Evolutionary conservation across 2,797 vertebrate species (phyloP).

Genomic region (Heliangelus exortis): DNA sequence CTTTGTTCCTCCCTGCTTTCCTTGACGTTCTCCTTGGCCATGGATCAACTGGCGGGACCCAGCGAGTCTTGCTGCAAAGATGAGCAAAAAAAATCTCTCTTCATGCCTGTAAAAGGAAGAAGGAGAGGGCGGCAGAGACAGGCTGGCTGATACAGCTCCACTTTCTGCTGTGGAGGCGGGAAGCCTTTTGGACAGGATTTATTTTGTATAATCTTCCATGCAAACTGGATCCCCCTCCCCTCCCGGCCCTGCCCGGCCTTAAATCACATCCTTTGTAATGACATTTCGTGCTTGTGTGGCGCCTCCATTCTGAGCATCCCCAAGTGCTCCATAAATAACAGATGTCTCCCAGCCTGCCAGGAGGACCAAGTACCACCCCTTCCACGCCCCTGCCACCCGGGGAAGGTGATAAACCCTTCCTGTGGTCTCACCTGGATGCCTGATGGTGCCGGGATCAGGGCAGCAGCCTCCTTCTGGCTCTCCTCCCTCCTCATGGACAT

Average conservation of each 20-base stretch:
- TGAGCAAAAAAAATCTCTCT: conserved; percentile 4
- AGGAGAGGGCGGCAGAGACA: conserved; percentile 33
- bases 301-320: conserved; percentile 59
- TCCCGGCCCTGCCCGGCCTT: conserved; percentile 29
- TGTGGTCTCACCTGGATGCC: neutral
- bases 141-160: conserved; percentile 6
- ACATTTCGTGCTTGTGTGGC: conserved; percentile 66
- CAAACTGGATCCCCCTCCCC: conserved; percentile 57
- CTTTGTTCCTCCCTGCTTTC: neutral
- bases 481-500: neutral
- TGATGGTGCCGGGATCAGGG: accelerated
- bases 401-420: neutral
- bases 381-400: neutral
- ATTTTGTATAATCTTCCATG: conserved; percentile 68
- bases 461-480: neutral
- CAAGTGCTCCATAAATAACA: conserved; percentile 58
- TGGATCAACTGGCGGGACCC: conserved; percentile 37
- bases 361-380: neutral
- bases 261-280: conserved; percentile 73
- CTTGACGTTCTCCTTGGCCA: conserved; percentile 24
- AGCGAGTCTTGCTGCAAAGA: conserved; percentile 26
- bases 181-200: conserved; percentile 58
- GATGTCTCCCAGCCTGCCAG: neutral
- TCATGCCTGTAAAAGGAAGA: conserved; percentile 73
- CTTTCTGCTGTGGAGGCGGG: conserved; percentile 44